Percentiles rank a stretch among this genome's conserved stretches.
These are phyloP conservation scores for Sminthurinus signatus DNA, from an alignment of 1,140 invertebrate species.

Conservation along the genomic window DNA sequence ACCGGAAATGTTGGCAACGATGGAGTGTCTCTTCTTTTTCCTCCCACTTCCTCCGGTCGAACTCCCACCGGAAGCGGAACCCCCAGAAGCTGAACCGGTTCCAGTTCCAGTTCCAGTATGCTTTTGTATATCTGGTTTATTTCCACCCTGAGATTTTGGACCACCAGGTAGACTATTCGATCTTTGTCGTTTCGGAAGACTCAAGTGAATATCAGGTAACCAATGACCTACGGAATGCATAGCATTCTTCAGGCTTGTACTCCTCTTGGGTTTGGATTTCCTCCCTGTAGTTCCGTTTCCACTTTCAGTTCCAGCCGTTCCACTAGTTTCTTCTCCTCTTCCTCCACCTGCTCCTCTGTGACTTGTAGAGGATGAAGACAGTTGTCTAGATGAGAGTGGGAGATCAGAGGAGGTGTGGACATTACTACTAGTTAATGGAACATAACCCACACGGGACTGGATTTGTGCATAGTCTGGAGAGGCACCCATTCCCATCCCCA, in stretches of 20 bases:
- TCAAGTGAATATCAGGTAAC: conserved; percentile 62
- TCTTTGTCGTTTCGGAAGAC: conserved; percentile 62
- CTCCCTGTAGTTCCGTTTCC: conserved; percentile 45
- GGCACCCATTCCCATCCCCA: background rate
- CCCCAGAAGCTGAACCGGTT: conserved; percentile 20
- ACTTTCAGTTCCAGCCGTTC: background rate
- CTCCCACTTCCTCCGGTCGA: conserved; percentile 41
- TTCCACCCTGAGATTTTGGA: too few species aligned
- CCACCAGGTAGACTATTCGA: conserved; percentile 71
- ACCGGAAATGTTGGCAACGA: conserved; percentile 70
- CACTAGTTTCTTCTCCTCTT: too few species aligned
- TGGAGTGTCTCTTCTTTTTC: conserved; percentile 59
- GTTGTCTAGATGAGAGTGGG: too few species aligned
- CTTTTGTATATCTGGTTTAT: conserved; percentile 42
- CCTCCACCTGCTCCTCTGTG: conserved; percentile 43
- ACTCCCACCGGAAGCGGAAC: background rate
- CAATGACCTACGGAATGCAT: conserved; percentile 72
- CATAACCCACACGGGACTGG: conserved; percentile 74
- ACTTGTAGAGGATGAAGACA: conserved; percentile 46
- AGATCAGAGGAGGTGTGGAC: too few species aligned
- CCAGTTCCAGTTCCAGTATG: conserved; percentile 33
- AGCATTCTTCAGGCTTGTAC: conserved; percentile 65
- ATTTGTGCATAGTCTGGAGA: conserved; percentile 32
- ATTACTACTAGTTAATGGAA: conserved; percentile 65
- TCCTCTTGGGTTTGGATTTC: conserved; percentile 64